A percentile compares a stretch with the other conserved stretches of the same genome.
Evolutionary conservation across 2,888 invertebrate species (phyloP).

Genomic region (Meteorus colon): DNA sequence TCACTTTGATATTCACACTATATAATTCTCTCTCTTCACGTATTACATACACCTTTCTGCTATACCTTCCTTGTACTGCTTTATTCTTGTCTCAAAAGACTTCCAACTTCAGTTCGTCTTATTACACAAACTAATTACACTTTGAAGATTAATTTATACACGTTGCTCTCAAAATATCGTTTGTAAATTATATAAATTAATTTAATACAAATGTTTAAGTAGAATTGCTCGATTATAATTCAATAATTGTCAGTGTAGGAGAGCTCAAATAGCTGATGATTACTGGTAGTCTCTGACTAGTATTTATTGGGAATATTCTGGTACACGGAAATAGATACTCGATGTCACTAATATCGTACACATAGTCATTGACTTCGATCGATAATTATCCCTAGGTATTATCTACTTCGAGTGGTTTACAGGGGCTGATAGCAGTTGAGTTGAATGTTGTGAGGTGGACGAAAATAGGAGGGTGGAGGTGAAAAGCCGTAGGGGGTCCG

Average conservation of each 20-base stretch:
- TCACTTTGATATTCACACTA: slow-evolving; percentile 7
- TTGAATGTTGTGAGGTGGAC: background rate
- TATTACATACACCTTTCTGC: slow-evolving; percentile 13
- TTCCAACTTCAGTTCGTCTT: background rate
- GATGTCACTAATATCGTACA: background rate
- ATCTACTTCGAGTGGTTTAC: slow-evolving; percentile 39
- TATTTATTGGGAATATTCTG: background rate
- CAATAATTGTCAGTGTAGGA: background rate
- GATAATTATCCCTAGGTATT: slow-evolving; percentile 45
- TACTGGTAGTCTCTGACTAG: background rate
- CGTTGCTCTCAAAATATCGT: background rate
- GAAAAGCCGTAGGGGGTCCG: slow-evolving; percentile 35
- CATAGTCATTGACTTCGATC: slow-evolving; percentile 22
- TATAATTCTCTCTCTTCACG: slow-evolving; percentile 15
- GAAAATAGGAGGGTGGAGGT: slow-evolving; percentile 1
- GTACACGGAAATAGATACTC: background rate
- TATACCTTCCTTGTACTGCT: background rate
- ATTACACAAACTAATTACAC: slow-evolving; percentile 9
- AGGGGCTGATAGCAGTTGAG: slow-evolving; percentile 38
- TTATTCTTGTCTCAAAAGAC: slow-evolving; percentile 10
- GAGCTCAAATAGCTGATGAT: background rate
- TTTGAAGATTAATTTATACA: background rate
- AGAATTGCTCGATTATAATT: background rate
- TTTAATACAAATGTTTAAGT: background rate
- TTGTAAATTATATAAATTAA: background rate